Base-by-base conservation (phyloP, 2,888 invertebrate genomes). In the Cephus pygmeus region DNA sequence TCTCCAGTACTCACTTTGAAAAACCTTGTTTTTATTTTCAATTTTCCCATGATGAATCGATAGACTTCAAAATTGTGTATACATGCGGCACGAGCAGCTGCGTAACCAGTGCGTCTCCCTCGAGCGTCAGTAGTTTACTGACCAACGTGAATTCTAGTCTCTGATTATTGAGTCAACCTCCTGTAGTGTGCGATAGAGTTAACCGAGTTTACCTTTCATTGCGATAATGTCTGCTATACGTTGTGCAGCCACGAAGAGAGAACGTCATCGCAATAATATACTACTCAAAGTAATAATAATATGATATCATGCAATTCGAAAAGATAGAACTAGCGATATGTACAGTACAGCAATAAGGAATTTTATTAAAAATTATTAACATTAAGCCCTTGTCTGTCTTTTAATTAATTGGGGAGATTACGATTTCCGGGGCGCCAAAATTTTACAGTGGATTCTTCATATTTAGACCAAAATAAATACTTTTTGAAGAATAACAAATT, bases 1-100 rank as follows among this genome's bases (percentile, higher is more conserved):
- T 56, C 56, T 56, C 56, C 6, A 23, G 56, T 74, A 84, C 82
- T 84, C 75, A 82, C 82, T 79, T 75, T 79, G 69, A 83, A 79
- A 35, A 81, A 81, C 40, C 82, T 83, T 11, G 77, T 82, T 79
- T 79, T 80, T 69, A 85, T 80, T 81, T 79, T 81, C 40, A 84
- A 81, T 80, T 82, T 83, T 68, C 85, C 85, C 85, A 84, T 83
- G 4, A 23, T 69, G 33, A 75, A 30, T 33, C 68, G 78, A 9
- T 33, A 35, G n/a, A 56, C 56, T 56, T 56, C 56, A 68, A 73
- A 34, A 15, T 31, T 56, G 12, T 12, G 15, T 15, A 71, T 15
- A 71, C 71, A 34, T 31, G 31, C 34, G 34, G 33, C 71, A 34
- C 31, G 31, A 33, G 71, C 34, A 23, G 33, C 34, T 33, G 71